phyloP scores from a whole-genome alignment of 1,140 invertebrate species.

The Aleiodes sp. region DNA sequence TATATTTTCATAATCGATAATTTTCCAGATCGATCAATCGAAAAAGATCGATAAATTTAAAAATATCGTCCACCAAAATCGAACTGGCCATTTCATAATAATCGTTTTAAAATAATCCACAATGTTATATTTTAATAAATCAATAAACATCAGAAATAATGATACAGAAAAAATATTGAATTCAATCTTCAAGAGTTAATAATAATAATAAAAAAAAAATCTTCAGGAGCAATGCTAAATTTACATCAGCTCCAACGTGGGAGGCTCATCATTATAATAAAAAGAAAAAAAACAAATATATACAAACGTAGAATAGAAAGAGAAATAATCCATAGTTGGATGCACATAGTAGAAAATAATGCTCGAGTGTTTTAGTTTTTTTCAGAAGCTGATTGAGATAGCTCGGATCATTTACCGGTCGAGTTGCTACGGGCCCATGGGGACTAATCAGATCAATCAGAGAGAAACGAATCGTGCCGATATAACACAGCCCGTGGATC shows the following conservation, averaged over 20 bases:
- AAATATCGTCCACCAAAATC: too few species aligned
- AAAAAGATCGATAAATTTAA: too few species aligned
- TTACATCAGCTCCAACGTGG: constrained; percentile 47
- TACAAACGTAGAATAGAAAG: not conserved
- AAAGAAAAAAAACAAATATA: not conserved
- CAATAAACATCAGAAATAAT: too few species aligned
- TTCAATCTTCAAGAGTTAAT: not conserved
- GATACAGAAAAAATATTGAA: not conserved
- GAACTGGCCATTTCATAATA: too few species aligned
- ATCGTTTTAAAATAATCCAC: too few species aligned
- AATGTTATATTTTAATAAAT: too few species aligned
- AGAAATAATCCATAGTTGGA: constrained; percentile 9
- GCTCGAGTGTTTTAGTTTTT: constrained; percentile 62
- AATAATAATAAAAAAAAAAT: not conserved
- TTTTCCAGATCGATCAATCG: too few species aligned
- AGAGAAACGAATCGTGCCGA: constrained; percentile 50
- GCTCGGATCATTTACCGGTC: constrained; percentile 61
- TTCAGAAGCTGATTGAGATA: constrained; percentile 66
- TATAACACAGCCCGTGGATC: constrained; percentile 49
- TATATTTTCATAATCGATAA: too few species aligned
- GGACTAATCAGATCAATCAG: constrained; percentile 66
- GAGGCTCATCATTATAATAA: constrained; percentile 56
- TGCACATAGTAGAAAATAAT: constrained; percentile 13
- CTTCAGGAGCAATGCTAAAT: not conserved
- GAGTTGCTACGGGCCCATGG: constrained; percentile 46